A percentile compares a stretch with the other conserved stretches of the same genome.
phyloP scores from a whole-genome alignment of 2,888 invertebrate genomes.

The Hypercompe scribonia region DNA sequence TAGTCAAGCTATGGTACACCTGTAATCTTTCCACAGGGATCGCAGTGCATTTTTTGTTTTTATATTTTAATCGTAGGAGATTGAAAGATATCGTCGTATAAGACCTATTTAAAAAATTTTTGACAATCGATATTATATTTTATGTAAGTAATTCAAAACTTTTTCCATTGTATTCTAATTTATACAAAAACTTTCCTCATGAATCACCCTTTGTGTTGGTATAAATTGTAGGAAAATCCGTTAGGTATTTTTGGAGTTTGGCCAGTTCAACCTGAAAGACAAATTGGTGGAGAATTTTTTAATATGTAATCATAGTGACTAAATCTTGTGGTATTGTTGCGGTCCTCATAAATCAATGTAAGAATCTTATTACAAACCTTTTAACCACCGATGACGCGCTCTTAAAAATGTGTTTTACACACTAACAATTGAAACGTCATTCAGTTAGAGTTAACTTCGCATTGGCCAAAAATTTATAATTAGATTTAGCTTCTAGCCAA shows the following conservation, averaged over 20 bases:
- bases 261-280: too few species aligned
- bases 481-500: constrained; percentile 68
- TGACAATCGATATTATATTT: neutral
- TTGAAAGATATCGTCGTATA: neutral
- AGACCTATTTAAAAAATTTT: neutral
- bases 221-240: neutral
- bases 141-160: neutral
- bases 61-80: neutral
- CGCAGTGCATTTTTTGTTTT: neutral
- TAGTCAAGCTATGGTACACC: neutral
- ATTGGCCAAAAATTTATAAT: constrained; percentile 69
- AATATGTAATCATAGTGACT: neutral
- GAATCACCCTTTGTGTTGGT: neutral
- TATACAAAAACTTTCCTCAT: neutral
- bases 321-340: neutral
- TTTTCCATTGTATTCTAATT: neutral
- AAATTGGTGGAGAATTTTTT: too few species aligned
- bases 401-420: constrained; percentile 37
- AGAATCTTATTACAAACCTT: constrained; percentile 19
- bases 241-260: too few species aligned
- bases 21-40: neutral
- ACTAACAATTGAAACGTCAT: constrained; percentile 31
- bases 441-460: constrained; percentile 56
- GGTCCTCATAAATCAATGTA: constrained; percentile 20
- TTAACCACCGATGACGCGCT: constrained; percentile 33